These are phyloP conservation scores for Barypeithes pellucidus DNA, from an alignment of 2,888 invertebrate species.

Conservation along the genomic window DNA sequence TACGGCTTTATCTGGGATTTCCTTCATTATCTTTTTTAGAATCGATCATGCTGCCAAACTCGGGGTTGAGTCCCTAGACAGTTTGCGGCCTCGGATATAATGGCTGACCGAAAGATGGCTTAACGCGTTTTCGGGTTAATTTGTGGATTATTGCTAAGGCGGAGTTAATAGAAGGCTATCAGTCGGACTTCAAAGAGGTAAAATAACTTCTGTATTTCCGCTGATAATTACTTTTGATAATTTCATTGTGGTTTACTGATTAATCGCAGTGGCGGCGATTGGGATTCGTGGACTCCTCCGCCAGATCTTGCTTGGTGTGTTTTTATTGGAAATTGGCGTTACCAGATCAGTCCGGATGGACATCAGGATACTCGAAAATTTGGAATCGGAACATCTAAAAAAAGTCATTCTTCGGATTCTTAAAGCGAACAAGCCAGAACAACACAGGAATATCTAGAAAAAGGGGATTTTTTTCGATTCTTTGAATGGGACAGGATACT, in stretches of 20 bases:
- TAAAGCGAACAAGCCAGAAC: too few relatives aligned
- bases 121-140: constrained; percentile 41
- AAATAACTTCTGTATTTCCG: background rate
- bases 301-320: too few relatives aligned
- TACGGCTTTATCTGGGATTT: constrained; percentile 44
- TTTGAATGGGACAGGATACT: too few relatives aligned
- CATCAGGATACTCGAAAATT: too few relatives aligned
- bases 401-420: too few relatives aligned
- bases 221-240: background rate
- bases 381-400: too few relatives aligned
- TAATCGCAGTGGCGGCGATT: background rate
- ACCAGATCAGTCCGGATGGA: too few relatives aligned
- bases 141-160: constrained; percentile 34
- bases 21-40: constrained; percentile 48
- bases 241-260: background rate
- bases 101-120: constrained; percentile 41
- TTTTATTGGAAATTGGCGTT: too few relatives aligned
- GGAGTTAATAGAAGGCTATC: constrained; percentile 12
- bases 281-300: too few relatives aligned
- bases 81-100: constrained; percentile 37
- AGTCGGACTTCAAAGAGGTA: constrained; percentile 6
- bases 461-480: too few relatives aligned
- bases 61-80: constrained; percentile 40
- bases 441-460: too few relatives aligned
- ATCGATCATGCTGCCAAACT: constrained; percentile 41